Base-by-base conservation (phyloP, 2,797 vertebrate species). In the Acrossocheilus fasciatus region DNA sequence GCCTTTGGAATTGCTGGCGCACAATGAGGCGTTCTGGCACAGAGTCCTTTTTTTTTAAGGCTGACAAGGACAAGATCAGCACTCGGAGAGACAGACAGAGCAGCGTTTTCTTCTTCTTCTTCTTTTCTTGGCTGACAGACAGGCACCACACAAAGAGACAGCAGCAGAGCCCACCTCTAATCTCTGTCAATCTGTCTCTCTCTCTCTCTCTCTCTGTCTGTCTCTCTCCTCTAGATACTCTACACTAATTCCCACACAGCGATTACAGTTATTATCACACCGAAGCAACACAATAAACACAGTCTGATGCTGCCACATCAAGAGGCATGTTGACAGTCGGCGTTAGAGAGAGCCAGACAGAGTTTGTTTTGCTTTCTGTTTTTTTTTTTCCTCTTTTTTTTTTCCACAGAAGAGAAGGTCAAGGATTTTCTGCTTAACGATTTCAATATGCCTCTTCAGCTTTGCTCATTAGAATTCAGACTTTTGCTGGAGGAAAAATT, bases 381-480 rank as follows among this genome's bases (percentile, higher is more conserved):
- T 81, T 86, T 66, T 69, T 39, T 7, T 20, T 45, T n/a, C 4
- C 62, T 23, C 5, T 7, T 81, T 69, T 83, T 83, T 43, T 75
- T 62, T 52, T 54, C 41, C 52, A 59, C 36, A 78, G 68, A 70
- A 86, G 52, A 76, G 66, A 72, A 83, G 57, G 70, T 85, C 57
- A 80, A 81, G 57, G 72, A 76, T 70, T 87, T 79, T 79, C 39
- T 79, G 75, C 39, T 85, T 79, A 85, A 85, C 26, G 36, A 57
- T 87, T 87, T 83, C 87, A 91, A 88, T 91, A 91, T 90, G 89
- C 83, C 89, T 87, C 90, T 92, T 91, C 91, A 64, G 69, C 80
- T 86, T 81, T 9, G 59, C 85, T 81, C 85, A 86, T 75, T 86
- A 86, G 85, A 83, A 82, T 87, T 75, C 85, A 83, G 64, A 80